phyloP scores from a whole-genome alignment of 2,797 vertebrate genomes.

The Erithacus rubecula region DNA sequence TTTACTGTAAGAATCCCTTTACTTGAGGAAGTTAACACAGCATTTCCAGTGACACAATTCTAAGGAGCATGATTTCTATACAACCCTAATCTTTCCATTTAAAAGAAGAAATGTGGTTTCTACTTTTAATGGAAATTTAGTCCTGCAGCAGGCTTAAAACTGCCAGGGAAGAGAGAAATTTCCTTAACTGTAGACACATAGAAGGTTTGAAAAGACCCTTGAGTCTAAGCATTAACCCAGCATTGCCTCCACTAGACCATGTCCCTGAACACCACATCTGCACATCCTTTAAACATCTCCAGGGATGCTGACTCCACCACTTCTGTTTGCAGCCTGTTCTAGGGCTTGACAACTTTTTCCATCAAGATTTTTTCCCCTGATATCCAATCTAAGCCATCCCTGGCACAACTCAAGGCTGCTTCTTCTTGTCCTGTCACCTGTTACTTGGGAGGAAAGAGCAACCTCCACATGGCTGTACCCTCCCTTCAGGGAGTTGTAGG shows the following conservation, averaged over 20 bases:
- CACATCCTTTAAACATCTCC: neutral
- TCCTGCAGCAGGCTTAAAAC: neutral
- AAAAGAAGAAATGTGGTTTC: neutral
- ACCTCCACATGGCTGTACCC: neutral
- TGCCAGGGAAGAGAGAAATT: neutral
- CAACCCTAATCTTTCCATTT: neutral
- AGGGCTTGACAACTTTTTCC: neutral
- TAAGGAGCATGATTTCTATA: neutral
- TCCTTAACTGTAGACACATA: neutral
- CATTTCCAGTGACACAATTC: neutral
- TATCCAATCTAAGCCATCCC: neutral
- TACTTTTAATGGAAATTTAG: neutral
- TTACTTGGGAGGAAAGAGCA: neutral
- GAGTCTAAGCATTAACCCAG: neutral
- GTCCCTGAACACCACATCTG: neutral
- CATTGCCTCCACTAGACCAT: neutral
- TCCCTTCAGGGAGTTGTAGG: neutral
- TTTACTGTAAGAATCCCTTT: neutral
- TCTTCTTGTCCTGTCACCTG: neutral
- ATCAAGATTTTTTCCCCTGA: neutral
- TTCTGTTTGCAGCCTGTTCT: neutral
- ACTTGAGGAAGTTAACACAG: neutral
- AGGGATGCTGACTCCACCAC: neutral
- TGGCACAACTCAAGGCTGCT: neutral
- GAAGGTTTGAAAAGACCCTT: neutral